Base-by-base conservation (phyloP, 2,797 vertebrate species). In the Sebastes matsubarae region DNA sequence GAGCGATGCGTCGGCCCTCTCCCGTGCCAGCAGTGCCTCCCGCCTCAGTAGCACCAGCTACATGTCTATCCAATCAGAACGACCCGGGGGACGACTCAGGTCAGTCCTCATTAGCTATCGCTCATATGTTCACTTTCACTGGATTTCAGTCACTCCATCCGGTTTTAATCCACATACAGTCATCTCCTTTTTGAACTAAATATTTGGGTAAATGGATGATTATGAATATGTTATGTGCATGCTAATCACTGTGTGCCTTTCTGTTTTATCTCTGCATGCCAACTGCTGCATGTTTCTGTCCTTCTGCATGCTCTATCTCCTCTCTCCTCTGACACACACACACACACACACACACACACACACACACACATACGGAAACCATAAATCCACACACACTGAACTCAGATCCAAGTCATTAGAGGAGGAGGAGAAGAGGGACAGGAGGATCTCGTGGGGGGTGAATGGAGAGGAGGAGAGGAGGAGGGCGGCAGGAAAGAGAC, bases 31-130 rank as follows among this genome's bases (percentile, higher is more conserved):
- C 97, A 99, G 98, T 96, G 97, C 97, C 97, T 99, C 98, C 81
- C 97, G 97, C 92, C 97, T 99, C 95, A 99, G 98, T 95, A 99
- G 97, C 96, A 97, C 97, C 95, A 99, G 98, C 95, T 99, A 98
- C 96, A 97, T 99, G 97, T 99, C 98, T 54, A 97, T 99, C 95
- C 98, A 98, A 89, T 99, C 98, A 78, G 98, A 99, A 84, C 96
- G 96, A 75, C 98, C 97, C 25, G 94, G 97, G 58, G 97, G 97
- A 85, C 96, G 97, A 81, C 94, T 99, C 94, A 98, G 98, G 98
- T 99, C 92, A 95, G 97, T 83, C 52, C 13, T 52, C 34, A 5
- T 20, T 1, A 20, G 46, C 36, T 36, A 4, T 25, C n/a, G 18
- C 8, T 38, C 7, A 10, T 12, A 5, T 38, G 54, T 14, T 67